Evolutionary conservation across 2,888 invertebrate genomes (phyloP).

Genomic region (Tachystola acroxantha): DNA sequence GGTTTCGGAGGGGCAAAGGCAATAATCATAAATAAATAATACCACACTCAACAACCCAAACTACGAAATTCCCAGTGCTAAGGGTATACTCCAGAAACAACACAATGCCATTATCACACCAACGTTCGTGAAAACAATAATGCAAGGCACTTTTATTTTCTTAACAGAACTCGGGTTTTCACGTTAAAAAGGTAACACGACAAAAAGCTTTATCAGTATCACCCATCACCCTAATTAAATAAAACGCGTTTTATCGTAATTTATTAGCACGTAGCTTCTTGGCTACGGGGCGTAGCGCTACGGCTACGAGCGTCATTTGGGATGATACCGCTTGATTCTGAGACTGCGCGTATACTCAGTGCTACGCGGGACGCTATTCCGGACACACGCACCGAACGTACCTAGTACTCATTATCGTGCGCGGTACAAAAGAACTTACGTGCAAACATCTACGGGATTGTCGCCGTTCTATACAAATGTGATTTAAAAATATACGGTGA

Average conservation of each 20-base stretch:
- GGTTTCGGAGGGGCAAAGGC: too few relatives aligned
- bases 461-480: not conserved
- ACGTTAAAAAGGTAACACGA: not conserved
- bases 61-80: too few relatives aligned
- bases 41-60: too few relatives aligned
- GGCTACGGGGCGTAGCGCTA: constrained; percentile 27
- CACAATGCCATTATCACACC: too few relatives aligned
- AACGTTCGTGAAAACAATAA: too few relatives aligned
- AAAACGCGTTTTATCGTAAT: constrained; percentile 39
- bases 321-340: constrained; percentile 44
- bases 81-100: too few relatives aligned
- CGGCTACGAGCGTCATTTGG: constrained; percentile 33
- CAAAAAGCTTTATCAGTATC: constrained; percentile 1
- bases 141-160: not conserved
- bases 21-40: too few relatives aligned
- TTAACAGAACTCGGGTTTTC: not conserved
- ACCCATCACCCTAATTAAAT: constrained; percentile 36
- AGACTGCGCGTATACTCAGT: constrained; percentile 67
- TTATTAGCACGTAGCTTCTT: constrained; percentile 29
- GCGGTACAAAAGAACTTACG: constrained; percentile 4
- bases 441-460: not conserved
- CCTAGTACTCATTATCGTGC: constrained; percentile 1
- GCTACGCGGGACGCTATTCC: constrained; percentile 36
- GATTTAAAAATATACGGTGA: constrained; percentile 2
- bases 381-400: constrained; percentile 26